Base-by-base conservation (phyloP, 2,797 vertebrate genomes). In the Vespertilio murinus region DNA sequence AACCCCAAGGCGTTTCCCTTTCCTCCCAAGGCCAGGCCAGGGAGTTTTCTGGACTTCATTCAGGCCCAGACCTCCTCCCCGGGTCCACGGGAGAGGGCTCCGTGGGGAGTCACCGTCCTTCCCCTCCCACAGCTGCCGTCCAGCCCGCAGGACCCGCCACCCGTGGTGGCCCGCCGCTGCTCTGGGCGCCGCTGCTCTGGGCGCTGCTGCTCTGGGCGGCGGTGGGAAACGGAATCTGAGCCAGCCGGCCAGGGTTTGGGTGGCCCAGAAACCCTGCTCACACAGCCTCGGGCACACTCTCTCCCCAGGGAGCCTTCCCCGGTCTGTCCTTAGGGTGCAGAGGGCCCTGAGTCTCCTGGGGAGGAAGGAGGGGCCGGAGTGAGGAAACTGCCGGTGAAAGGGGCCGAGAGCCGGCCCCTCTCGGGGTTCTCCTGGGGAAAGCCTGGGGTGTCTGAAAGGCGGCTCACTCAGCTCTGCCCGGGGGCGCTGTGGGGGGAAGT, bases 251-350 rank as follows among this genome's bases (percentile, higher is more conserved):
- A 84, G 75, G 54, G 11, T 49, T 81, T 69, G 79, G 80, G 69
- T 87, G 91, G 84, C 94, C 95, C 84, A 80, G 90, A 93, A 94
- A 86, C 47, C 20, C 65, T 38, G 88, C 64, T 85, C 79, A 80
- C 65, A 40, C 91, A 71, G 67, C 28, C 2, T 20, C 77, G 92
- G 69, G 88, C 52, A 71, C 67, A 33, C 1, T 65, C 75, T 8
- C 33, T 91, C 90, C 77, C 94, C 6, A 0, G 83, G 81, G 94
- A 94, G 67, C 56, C 42, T 64, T 54, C n/a, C 54, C 8, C 83
- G 23, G 7, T n/a, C 69, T 42, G 73, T 81, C 64, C 52, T 88
- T 49, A 59, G 18, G 78, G 83, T 77, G 74, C 88, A 64, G 23
- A 35, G 69, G 79, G 59, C 49, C 61, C 54, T 4, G 65, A 5